Percentiles rank a stretch among this genome's conserved stretches.
These are phyloP conservation scores for Perca schrenkii DNA, from an alignment of 2,113 vertebrate species.

Conservation along the genomic window DNA sequence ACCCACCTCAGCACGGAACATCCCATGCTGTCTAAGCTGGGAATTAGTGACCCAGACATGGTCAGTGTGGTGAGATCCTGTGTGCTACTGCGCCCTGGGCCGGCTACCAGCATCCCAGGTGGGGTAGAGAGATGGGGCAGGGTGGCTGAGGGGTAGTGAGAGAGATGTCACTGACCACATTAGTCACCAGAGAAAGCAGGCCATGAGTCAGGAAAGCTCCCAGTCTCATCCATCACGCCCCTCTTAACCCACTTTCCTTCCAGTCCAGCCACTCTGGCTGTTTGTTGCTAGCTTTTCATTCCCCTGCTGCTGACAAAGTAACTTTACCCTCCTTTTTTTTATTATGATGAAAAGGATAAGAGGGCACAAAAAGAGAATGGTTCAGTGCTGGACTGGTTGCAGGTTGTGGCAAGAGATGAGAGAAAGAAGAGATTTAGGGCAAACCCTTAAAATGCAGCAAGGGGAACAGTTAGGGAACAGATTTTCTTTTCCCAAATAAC, in stretches of 20 bases:
- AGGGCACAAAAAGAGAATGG: conserved; percentile 18
- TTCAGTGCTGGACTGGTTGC: conserved; percentile 17
- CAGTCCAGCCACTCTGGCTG: conserved; percentile 41
- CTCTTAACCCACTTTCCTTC: conserved; percentile 76
- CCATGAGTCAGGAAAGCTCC: conserved; percentile 70
- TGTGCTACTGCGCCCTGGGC: not conserved
- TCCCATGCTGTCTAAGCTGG: not conserved
- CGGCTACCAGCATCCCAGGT: conserved; percentile 44
- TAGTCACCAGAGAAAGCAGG: conserved; percentile 67
- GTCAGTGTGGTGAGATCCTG: conserved; percentile 29
- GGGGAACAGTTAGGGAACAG: not conserved
- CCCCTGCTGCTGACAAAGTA: conserved; percentile 53
- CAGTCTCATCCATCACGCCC: conserved; percentile 75
- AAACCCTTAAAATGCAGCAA: conserved; percentile 9
- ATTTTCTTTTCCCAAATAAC: conserved; percentile 2
- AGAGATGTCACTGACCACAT: conserved; percentile 65
- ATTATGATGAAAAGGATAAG: conserved; percentile 45
- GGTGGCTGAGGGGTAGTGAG: conserved; percentile 27
- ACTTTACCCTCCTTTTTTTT: conserved; percentile 41
- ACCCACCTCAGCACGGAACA: not conserved
- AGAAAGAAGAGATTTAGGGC: conserved; percentile 9
- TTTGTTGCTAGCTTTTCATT: conserved; percentile 54
- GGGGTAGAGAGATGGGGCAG: conserved; percentile 28
- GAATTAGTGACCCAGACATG: conserved; percentile 15
- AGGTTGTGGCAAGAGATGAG: conserved; percentile 23